Conservation (phyloP, 2,113 vertebrate species). For the Erythrolamprus reginae region DNA sequence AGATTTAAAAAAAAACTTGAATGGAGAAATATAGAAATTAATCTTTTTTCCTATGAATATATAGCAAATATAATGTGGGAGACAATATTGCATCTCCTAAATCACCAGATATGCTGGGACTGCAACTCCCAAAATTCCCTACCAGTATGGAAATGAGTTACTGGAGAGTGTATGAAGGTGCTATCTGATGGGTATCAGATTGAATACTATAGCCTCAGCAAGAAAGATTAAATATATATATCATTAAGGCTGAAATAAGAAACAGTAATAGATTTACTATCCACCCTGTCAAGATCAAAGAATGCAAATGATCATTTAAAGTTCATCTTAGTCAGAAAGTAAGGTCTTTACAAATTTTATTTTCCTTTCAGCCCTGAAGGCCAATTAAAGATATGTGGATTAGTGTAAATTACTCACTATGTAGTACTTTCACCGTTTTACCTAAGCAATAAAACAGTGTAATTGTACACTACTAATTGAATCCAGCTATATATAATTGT, state of each 20-base stretch:
- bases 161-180: not conserved
- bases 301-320: slow-evolving; percentile 62
- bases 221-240: slow-evolving; percentile 32
- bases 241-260: slow-evolving; percentile 45
- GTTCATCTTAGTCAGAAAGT: slow-evolving; percentile 54
- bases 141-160: not conserved
- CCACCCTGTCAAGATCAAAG: slow-evolving; percentile 50
- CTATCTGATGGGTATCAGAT: not conserved
- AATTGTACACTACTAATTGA: slow-evolving; percentile 77
- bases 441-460: slow-evolving; percentile 76
- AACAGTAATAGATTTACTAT: slow-evolving; percentile 56
- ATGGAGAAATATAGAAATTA: not conserved
- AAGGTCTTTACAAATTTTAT: slow-evolving; percentile 55
- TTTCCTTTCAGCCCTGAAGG: slow-evolving; percentile 63
- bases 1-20: not conserved
- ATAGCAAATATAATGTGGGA: not conserved
- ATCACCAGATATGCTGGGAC: not conserved
- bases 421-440: slow-evolving; percentile 73
- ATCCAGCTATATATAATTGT: slow-evolving; percentile 71
- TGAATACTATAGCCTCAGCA: not conserved
- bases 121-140: not conserved
- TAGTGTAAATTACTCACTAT: slow-evolving; percentile 70
- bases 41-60: slow-evolving; percentile 13
- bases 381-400: slow-evolving; percentile 69
- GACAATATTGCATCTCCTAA: slow-evolving; percentile 11